phyloP scores from a whole-genome alignment of 2,797 vertebrate species.

The Rhabdomys pumilio region DNA sequence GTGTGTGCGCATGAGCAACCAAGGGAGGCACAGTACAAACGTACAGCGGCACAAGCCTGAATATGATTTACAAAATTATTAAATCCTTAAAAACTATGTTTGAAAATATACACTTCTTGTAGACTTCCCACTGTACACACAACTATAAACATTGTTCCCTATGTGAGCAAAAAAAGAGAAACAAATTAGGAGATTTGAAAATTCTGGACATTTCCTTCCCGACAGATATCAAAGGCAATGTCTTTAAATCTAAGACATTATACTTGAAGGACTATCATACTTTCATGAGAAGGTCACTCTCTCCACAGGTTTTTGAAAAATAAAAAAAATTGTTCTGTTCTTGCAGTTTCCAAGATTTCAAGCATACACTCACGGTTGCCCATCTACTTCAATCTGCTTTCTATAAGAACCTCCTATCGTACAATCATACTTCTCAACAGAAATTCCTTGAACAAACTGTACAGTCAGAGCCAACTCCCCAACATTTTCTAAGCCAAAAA shows the following conservation, averaged over 20 bases:
- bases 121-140: conserved; percentile 95
- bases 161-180: conserved; percentile 93
- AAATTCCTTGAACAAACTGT: too few relatives aligned
- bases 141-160: conserved; percentile 94
- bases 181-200: conserved; percentile 92
- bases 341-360: conserved; percentile 97
- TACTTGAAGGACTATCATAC: conserved; percentile 91
- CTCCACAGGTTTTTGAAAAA: conserved; percentile 95
- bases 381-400: conserved; percentile 97
- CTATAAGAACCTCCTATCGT: too few relatives aligned
- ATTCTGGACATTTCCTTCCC: conserved; percentile 92
- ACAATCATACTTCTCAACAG: too few relatives aligned
- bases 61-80: conserved; percentile 94
- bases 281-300: conserved; percentile 93
- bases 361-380: conserved; percentile 98
- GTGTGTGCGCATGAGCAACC: conserved; percentile 94
- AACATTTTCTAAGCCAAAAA: too few relatives aligned
- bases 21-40: conserved; percentile 94
- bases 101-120: conserved; percentile 95
- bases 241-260: conserved; percentile 92
- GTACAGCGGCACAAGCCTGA: conserved; percentile 93
- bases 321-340: conserved; percentile 96
- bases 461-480: too few relatives aligned
- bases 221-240: conserved; percentile 94
- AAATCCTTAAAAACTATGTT: conserved; percentile 93